These are phyloP conservation scores for Fregata magnificens DNA, from an alignment of 2,113 vertebrate genomes.

Conservation along the genomic window DNA sequence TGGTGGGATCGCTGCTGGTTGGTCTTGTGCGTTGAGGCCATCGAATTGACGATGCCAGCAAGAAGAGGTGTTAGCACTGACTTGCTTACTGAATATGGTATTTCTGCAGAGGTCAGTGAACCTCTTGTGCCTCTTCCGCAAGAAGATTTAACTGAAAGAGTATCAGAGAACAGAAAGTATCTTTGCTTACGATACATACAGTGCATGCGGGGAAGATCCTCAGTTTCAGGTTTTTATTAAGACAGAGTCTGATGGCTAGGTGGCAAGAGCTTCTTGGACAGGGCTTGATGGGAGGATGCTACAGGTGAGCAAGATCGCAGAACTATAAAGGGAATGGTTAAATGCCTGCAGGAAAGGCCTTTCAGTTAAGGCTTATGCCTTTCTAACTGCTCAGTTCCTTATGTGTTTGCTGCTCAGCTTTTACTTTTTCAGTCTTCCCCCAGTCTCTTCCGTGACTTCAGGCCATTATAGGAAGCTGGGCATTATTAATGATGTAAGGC, in stretches of 20 bases:
- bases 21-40: background rate
- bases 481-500: background rate
- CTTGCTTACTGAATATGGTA: background rate
- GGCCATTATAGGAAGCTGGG: background rate
- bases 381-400: background rate
- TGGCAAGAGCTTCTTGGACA: background rate
- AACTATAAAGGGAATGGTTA: background rate
- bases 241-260: background rate
- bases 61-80: background rate
- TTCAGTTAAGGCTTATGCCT: background rate
- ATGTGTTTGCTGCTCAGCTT: background rate
- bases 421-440: background rate
- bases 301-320: background rate
- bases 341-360: background rate
- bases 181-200: background rate
- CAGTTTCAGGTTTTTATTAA: background rate
- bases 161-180: background rate
- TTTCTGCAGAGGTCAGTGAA: background rate
- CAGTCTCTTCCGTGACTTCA: background rate
- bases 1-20: background rate
- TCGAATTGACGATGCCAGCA: rapidly evolving
- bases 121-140: background rate
- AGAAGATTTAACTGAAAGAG: background rate
- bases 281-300: background rate
- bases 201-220: background rate